Conservation (phyloP, 2,113 vertebrate species). For the Oreochromis spilurus region DNA sequence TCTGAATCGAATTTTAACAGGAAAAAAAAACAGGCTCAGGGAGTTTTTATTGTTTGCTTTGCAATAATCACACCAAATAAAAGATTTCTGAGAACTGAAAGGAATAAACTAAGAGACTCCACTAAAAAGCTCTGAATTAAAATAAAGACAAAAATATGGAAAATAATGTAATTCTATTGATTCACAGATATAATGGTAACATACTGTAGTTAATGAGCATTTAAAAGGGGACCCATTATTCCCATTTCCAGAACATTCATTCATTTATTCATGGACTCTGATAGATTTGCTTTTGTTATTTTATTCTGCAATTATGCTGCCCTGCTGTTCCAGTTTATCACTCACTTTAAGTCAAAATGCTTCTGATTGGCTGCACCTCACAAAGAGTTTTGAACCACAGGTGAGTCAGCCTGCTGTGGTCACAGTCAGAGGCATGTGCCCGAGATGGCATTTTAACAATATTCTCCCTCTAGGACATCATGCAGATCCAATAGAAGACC, state of each 20-base stretch:
- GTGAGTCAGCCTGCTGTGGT: not conserved
- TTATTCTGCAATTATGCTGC: not conserved
- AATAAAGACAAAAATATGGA: not conserved
- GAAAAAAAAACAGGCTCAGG: not conserved
- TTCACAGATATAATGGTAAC: not conserved
- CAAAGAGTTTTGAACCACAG: not conserved
- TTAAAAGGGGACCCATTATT: not conserved
- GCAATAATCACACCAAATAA: not conserved
- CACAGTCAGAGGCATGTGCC: not conserved
- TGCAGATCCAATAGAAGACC: not conserved
- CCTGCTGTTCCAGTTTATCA: not conserved
- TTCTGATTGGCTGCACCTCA: not conserved
- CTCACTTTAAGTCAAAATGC: not conserved
- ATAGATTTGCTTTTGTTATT: not conserved
- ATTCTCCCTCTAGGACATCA: accelerated
- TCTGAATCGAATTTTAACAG: not conserved
- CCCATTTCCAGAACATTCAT: not conserved
- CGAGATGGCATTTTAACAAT: not conserved
- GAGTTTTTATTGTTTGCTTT: not conserved
- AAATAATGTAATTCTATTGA: not conserved
- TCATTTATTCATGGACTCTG: not conserved
- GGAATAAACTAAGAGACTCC: not conserved
- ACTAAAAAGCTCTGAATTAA: not conserved
- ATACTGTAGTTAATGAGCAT: not conserved
- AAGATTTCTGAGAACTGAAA: not conserved